These are phyloP conservation scores for Gadus chalcogrammus DNA, from an alignment of 2,113 vertebrate genomes.

Conservation along the genomic window DNA sequence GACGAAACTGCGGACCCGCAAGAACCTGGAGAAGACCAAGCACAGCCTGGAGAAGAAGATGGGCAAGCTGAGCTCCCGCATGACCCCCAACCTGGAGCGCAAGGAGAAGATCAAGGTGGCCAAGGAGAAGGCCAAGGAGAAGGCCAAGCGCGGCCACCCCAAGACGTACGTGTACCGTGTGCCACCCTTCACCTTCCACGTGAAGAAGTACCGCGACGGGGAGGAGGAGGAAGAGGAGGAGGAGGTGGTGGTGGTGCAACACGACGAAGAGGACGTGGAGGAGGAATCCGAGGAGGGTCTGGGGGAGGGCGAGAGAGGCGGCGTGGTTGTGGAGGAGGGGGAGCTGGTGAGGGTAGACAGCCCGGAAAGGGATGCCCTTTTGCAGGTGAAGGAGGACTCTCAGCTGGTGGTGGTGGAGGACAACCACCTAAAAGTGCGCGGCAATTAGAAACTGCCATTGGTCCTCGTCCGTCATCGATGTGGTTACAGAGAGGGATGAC, in stretches of 20 bases:
- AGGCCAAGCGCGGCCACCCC: constrained; percentile 83
- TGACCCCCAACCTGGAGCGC: constrained; percentile 87
- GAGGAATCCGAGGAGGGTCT: constrained; percentile 73
- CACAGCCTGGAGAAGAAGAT: constrained; percentile 93
- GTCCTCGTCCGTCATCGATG: background rate
- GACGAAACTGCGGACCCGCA: constrained; percentile 86
- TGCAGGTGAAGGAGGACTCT: constrained; percentile 87
- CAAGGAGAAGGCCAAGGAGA: constrained; percentile 90
- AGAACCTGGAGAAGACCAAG: constrained; percentile 94
- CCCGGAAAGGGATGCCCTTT: constrained; percentile 80
- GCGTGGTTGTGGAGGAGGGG: constrained; percentile 72
- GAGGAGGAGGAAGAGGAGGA: constrained; percentile 83
- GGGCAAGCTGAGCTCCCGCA: constrained; percentile 88
- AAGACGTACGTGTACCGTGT: constrained; percentile 93
- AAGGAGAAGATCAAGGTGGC: constrained; percentile 89
- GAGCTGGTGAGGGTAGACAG: constrained; percentile 86
- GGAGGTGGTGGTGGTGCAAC: constrained; percentile 33
- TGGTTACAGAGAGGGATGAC: no score
- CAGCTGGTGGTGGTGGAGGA: constrained; percentile 83
- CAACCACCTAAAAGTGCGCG: constrained; percentile 73
- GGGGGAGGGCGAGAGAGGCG: constrained; percentile 78
- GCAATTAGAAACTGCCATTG: constrained; percentile 50
- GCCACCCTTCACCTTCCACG: constrained; percentile 95
- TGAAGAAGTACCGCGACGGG: constrained; percentile 95
- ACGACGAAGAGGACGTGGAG: constrained; percentile 74